Evolutionary conservation across 2,888 invertebrate species (phyloP).

Genomic region (Caenorhabditis sp.): DNA sequence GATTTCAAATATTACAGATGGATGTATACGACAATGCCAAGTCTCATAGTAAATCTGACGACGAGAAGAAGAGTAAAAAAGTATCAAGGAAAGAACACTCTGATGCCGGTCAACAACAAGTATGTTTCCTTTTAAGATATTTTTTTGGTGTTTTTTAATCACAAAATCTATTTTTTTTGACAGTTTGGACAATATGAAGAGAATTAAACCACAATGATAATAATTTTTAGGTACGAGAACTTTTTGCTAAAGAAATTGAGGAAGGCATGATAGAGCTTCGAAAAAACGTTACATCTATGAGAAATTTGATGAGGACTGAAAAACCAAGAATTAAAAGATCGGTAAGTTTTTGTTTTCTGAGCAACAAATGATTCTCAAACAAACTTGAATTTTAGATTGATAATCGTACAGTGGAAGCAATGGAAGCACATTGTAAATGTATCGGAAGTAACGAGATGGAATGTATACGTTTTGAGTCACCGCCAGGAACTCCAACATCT

Average conservation of each 20-base stretch:
- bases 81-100: conserved; percentile 48
- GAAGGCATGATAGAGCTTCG: conserved; percentile 44
- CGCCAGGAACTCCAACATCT: conserved; percentile 50
- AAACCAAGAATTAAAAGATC: conserved; percentile 31
- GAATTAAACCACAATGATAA: too few relatives aligned
- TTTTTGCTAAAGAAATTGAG: conserved; percentile 55
- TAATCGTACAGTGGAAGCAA: conserved; percentile 49
- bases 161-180: too few relatives aligned
- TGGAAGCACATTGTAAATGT: conserved; percentile 61
- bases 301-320: conserved; percentile 10
- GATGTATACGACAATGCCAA: conserved; percentile 63
- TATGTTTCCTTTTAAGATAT: too few relatives aligned
- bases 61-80: conserved; percentile 51
- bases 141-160: too few relatives aligned
- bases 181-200: too few relatives aligned
- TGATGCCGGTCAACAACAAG: conserved; percentile 38
- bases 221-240: conserved; percentile 32
- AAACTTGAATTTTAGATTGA: conserved; percentile 14
- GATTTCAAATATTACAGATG: conserved; percentile 45
- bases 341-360: conserved; percentile 5
- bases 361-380: neutral
- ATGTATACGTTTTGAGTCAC: conserved; percentile 58
- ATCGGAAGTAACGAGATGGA: conserved; percentile 59
- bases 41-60: conserved; percentile 46
- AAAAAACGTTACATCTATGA: too few relatives aligned